Base-by-base conservation (phyloP, 1,140 invertebrate species). In the Euwallacea fornicatus region DNA sequence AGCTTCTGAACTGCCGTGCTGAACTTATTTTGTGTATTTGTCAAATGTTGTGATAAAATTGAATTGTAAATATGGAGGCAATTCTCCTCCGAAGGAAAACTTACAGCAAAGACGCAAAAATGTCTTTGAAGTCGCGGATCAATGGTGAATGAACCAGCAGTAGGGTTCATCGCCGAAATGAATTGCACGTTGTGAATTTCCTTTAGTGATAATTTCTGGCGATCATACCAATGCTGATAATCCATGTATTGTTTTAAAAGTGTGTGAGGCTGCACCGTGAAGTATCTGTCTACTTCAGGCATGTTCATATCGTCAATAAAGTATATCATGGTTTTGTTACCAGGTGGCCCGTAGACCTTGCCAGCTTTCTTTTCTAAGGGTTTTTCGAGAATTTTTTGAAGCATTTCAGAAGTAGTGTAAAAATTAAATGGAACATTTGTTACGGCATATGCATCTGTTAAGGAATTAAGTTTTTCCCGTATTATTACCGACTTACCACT, bases 281-380 rank as follows among this genome's bases (percentile, higher is more conserved):
- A 95, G 78, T 98, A 98, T 65, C 88, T 87, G 83, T 98, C 96
- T 2, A 98, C 94, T 86, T 97, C 94, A 7, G 96, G 96, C 95
- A 98, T 98, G 83, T 98, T 98, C 86, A 98, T 89, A 79, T 98
- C 96, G 80, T 98, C 96, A 64, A 98, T 90, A 79, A 98, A 98
- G 82, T 97, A 98, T 69, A 98, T 89, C 78, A 98, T 88, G 11
- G 88, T 89, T 76, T 96, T 95, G 74, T 88, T 94, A 7, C 95
- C 96, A 0, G 94, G 93, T 46, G 96, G 96, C 0, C 93, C 96
- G 81, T 90, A 98, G 82, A 94, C 96, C 55, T 93, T 87, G 0
- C 96, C 96, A 0, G 95, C 94, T 82, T 98, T 98, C 83, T 97
- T 98, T 79, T 98, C 96, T 64, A 98, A 82, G 16, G 95, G 93